These are phyloP conservation scores for Morpho deidamia DNA, from an alignment of 2,888 invertebrate genomes.

Conservation along the genomic window DNA sequence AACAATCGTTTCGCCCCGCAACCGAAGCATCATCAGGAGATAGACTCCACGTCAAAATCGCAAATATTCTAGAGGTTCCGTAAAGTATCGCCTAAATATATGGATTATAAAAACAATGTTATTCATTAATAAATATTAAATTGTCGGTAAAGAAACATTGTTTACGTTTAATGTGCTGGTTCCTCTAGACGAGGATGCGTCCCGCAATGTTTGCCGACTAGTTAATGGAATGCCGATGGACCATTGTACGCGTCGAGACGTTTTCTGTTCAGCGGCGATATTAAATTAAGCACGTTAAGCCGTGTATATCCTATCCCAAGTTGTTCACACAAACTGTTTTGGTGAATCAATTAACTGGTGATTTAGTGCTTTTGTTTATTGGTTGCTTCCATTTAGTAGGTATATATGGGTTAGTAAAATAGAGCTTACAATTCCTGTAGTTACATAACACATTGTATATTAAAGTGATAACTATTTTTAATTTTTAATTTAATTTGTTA, in stretches of 20 bases:
- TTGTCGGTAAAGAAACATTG: neutral
- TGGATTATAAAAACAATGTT: no score
- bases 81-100: no score
- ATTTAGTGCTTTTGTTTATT: conserved; percentile 18
- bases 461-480: no score
- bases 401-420: neutral
- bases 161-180: conserved; percentile 14
- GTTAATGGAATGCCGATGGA: conserved; percentile 73
- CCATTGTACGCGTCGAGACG: conserved; percentile 59
- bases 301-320: conserved; percentile 44
- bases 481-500: no score
- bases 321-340: conserved; percentile 41
- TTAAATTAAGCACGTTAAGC: conserved; percentile 52
- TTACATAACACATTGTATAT: no score
- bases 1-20: no score
- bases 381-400: neutral
- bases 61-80: no score
- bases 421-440: neutral
- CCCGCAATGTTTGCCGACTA: conserved; percentile 62
- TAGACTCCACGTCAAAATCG: no score
- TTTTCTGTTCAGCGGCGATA: conserved; percentile 64
- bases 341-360: conserved; percentile 25
- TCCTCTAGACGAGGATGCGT: conserved; percentile 52
- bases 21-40: no score
- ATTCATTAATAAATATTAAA: no score